phyloP scores from a whole-genome alignment of 2,888 invertebrate species.

The Spisula subtruncata region DNA sequence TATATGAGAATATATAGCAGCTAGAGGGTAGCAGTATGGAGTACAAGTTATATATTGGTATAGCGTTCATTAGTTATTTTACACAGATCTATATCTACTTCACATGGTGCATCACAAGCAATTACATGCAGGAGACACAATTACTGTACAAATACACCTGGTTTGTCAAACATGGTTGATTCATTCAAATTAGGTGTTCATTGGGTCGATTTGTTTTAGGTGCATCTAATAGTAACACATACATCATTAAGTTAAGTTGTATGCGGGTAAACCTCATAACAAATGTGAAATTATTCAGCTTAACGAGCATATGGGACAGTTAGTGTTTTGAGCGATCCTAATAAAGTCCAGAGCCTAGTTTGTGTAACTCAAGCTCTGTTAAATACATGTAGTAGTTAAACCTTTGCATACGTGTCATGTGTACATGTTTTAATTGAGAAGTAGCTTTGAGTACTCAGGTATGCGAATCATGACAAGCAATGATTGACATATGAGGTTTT shows the following conservation, averaged over 20 bases:
- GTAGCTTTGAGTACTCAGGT: constrained; percentile 6
- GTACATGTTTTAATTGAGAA: constrained; percentile 10
- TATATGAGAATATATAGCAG: background rate
- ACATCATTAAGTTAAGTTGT: too few species aligned
- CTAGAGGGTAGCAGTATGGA: background rate
- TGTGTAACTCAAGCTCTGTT: too few species aligned
- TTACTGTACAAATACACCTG: background rate
- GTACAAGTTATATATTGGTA: background rate
- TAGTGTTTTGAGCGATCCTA: too few species aligned
- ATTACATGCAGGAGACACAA: constrained; percentile 3
- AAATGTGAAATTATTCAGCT: too few species aligned
- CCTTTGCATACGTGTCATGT: background rate
- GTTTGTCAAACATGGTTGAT: background rate
- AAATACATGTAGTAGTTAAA: too few species aligned
- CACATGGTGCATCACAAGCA: background rate
- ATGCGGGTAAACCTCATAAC: too few species aligned
- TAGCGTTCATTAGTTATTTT: background rate
- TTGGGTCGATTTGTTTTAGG: background rate
- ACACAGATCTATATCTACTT: background rate
- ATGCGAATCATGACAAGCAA: constrained; percentile 26
- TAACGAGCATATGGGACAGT: too few species aligned
- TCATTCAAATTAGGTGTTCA: background rate
- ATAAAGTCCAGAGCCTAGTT: too few species aligned
- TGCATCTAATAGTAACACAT: too few species aligned
- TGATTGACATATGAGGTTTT: constrained; percentile 24